Conservation (phyloP, 2,888 invertebrate genomes). For the Gisinianus flammeolus region DNA sequence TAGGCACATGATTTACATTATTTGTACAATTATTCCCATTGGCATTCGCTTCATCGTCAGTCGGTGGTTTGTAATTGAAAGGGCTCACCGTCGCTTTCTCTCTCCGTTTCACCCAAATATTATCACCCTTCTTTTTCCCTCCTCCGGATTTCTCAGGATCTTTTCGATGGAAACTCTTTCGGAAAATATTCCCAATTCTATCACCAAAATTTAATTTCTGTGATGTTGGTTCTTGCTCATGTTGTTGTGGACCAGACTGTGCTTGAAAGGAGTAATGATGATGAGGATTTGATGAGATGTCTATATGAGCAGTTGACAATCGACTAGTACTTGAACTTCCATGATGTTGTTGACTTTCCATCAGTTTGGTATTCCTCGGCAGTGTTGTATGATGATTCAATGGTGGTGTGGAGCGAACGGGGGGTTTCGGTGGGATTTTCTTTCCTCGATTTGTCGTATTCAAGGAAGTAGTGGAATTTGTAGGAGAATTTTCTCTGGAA, state of each 20-base stretch:
- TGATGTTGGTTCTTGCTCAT: not conserved
- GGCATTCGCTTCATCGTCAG: constrained; percentile 3
- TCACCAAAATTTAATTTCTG: constrained; percentile 31
- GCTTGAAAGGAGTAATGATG: not conserved
- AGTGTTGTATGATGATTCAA: constrained; percentile 36
- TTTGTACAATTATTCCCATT: constrained; percentile 18
- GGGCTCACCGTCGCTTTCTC: constrained; percentile 51
- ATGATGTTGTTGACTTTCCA: constrained; percentile 15
- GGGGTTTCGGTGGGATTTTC: constrained; percentile 58
- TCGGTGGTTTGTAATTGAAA: constrained; percentile 52
- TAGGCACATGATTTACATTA: not conserved
- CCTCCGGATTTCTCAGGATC: not conserved
- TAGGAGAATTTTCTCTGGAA: constrained; percentile 55
- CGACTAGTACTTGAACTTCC: not conserved
- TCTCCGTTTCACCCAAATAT: constrained; percentile 51
- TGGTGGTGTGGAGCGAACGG: constrained; percentile 50
- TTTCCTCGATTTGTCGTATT: constrained; percentile 36
- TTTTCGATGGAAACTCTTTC: constrained; percentile 35
- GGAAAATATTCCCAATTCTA: constrained; percentile 31
- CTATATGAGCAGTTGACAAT: not conserved
- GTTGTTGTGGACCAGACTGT: constrained; percentile 24
- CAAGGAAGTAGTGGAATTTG: constrained; percentile 50
- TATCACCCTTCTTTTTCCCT: constrained; percentile 7
- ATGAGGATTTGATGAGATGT: not conserved
- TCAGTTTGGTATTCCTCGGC: constrained; percentile 38